Evolutionary conservation across 2,113 vertebrate genomes (phyloP).

Genomic region (Perognathus longimembris): DNA sequence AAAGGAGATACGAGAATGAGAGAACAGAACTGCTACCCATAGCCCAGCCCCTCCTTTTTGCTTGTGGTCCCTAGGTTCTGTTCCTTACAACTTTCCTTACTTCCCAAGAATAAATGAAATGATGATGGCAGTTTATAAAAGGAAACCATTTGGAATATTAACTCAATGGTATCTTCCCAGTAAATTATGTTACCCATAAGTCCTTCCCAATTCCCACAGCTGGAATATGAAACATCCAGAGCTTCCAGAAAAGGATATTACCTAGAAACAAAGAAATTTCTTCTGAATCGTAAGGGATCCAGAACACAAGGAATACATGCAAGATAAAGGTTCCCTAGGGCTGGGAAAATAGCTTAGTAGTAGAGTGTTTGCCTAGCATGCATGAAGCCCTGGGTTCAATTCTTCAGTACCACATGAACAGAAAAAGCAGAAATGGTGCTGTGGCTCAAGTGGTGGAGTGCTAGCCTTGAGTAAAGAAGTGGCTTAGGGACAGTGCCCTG

Average conservation of each 20-base stretch:
- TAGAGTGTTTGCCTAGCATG: no score
- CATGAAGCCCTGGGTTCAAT: no score
- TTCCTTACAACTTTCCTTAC: neutral
- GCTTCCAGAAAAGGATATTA: neutral
- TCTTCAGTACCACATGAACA: no score
- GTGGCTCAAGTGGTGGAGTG: no score
- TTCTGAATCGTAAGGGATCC: neutral
- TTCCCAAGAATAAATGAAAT: conserved; percentile 17
- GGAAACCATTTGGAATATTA: neutral
- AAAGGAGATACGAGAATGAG: neutral
- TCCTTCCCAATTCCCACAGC: neutral
- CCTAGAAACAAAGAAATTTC: neutral
- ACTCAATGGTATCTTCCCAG: neutral
- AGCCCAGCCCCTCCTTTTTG: neutral
- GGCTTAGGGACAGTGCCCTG: neutral
- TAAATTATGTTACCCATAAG: neutral
- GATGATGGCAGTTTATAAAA: neutral
- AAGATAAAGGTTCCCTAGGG: neutral
- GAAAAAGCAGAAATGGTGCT: no score
- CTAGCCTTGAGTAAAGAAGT: no score
- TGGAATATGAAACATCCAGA: neutral
- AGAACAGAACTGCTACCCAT: neutral
- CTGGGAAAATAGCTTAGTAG: no score
- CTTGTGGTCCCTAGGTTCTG: neutral
- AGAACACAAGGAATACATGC: neutral